phyloP scores from a whole-genome alignment of 2,888 invertebrate genomes.

The Troides oblongomaculatus region DNA sequence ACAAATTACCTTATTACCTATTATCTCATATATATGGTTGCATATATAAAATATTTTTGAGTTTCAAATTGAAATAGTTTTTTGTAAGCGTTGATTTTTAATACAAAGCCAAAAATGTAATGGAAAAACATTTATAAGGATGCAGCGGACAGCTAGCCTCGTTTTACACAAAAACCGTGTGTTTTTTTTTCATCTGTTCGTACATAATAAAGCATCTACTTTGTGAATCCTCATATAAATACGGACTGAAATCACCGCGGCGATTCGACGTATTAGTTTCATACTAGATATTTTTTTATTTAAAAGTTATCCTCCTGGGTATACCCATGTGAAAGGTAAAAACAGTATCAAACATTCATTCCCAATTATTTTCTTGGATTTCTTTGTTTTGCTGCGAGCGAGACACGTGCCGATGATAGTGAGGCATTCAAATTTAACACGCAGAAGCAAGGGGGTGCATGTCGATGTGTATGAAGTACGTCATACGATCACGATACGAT shows the following conservation, averaged over 20 bases:
- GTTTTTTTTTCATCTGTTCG: background rate
- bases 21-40: background rate
- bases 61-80: background rate
- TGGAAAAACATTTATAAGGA: background rate
- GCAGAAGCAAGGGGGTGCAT: slow-evolving; percentile 1
- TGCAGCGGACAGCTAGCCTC: background rate
- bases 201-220: background rate
- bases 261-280: background rate
- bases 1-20: background rate
- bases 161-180: background rate
- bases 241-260: background rate
- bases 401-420: slow-evolving; percentile 18
- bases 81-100: background rate
- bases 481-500: slow-evolving; percentile 16
- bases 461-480: slow-evolving; percentile 17
- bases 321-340: background rate
- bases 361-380: background rate
- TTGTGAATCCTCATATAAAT: background rate
- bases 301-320: background rate
- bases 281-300: background rate
- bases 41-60: background rate
- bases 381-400: slow-evolving; percentile 1
- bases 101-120: background rate
- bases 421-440: slow-evolving; percentile 20
- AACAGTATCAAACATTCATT: slow-evolving; percentile 1